Percentiles rank a stretch among this genome's conserved stretches.
Evolutionary conservation across 2,797 vertebrate species (phyloP).

Genomic region (Diplodus sargus): DNA sequence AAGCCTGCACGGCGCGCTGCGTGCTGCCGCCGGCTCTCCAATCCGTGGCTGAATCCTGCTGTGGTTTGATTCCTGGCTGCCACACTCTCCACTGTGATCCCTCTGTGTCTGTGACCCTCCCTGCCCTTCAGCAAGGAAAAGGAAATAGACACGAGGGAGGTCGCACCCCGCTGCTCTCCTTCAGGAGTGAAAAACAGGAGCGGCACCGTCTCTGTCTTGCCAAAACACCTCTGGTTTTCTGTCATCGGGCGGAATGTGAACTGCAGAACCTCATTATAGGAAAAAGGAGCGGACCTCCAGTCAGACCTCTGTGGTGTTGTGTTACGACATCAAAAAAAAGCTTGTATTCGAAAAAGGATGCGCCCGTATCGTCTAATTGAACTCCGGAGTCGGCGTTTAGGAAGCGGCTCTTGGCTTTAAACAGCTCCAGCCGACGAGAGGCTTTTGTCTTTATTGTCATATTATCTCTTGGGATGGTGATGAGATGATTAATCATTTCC

Average conservation of each 20-base stretch:
- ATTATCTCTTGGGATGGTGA: slow-evolving; percentile 72
- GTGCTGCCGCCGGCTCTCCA: slow-evolving; percentile 71
- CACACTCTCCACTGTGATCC: slow-evolving; percentile 69
- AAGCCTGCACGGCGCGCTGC: slow-evolving; percentile 64
- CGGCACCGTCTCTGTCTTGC: slow-evolving; percentile 35
- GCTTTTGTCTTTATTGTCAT: slow-evolving; percentile 79
- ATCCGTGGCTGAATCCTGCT: slow-evolving; percentile 70
- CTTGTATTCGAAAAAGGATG: slow-evolving; percentile 38
- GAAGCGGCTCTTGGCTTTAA: slow-evolving; percentile 66
- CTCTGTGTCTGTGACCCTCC: slow-evolving; percentile 73
- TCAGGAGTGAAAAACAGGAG: slow-evolving; percentile 47
- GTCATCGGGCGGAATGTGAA: slow-evolving; percentile 52
- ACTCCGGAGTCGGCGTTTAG: slow-evolving; percentile 60
- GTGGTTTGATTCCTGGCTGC: slow-evolving; percentile 80
- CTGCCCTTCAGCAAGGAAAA: slow-evolving; percentile 73
- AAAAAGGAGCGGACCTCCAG: slow-evolving; percentile 48
- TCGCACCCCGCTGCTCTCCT: slow-evolving; percentile 54
- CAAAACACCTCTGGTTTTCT: slow-evolving; percentile 52
- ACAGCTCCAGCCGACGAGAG: slow-evolving; percentile 64
- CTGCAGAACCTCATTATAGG: slow-evolving; percentile 58
- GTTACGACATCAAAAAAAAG: slow-evolving; percentile 30
- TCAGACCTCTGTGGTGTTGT: slow-evolving; percentile 45
- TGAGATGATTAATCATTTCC: slow-evolving; percentile 79
- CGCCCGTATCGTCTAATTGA: slow-evolving; percentile 54
- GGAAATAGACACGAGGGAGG: slow-evolving; percentile 69